phyloP scores from a whole-genome alignment of 2,888 invertebrate species.

The Sclerodermus sp. region DNA sequence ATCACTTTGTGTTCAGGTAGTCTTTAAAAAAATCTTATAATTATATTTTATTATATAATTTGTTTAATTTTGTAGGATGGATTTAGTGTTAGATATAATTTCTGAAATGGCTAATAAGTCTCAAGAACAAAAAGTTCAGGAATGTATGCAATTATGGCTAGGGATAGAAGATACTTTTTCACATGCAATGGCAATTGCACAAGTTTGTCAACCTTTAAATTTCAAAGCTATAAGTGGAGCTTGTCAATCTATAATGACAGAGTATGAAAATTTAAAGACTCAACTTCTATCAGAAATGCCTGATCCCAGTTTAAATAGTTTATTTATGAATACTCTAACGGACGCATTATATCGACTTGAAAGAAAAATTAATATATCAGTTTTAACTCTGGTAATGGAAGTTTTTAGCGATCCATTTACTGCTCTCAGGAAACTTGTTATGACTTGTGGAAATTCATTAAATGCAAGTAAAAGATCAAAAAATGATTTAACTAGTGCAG shows the following conservation, averaged over 20 bases:
- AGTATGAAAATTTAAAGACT: slow-evolving; percentile 50
- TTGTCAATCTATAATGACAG: slow-evolving; percentile 53
- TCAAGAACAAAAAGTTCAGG: slow-evolving; percentile 33
- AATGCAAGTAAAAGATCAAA: slow-evolving; percentile 37
- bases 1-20: slow-evolving; percentile 52
- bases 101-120: slow-evolving; percentile 40
- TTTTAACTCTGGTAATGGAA: slow-evolving; percentile 64
- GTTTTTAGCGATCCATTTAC: slow-evolving; percentile 51
- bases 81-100: slow-evolving; percentile 48
- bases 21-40: not conserved
- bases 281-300: slow-evolving; percentile 46
- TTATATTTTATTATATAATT: too few species aligned
- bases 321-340: slow-evolving; percentile 64
- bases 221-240: slow-evolving; percentile 55
- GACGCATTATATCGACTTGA: slow-evolving; percentile 68
- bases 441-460: slow-evolving; percentile 48
- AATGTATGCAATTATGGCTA: slow-evolving; percentile 44
- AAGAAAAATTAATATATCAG: slow-evolving; percentile 67
- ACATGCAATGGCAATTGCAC: slow-evolving; percentile 56
- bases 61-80: slow-evolving; percentile 39
- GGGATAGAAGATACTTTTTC: slow-evolving; percentile 55
- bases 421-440: slow-evolving; percentile 49
- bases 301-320: slow-evolving; percentile 61
- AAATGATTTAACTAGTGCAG: slow-evolving; percentile 59
- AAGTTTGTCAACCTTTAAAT: slow-evolving; percentile 52